Evolutionary conservation across 2,888 invertebrate species (phyloP).

Genomic region (Drosophila picticornis): DNA sequence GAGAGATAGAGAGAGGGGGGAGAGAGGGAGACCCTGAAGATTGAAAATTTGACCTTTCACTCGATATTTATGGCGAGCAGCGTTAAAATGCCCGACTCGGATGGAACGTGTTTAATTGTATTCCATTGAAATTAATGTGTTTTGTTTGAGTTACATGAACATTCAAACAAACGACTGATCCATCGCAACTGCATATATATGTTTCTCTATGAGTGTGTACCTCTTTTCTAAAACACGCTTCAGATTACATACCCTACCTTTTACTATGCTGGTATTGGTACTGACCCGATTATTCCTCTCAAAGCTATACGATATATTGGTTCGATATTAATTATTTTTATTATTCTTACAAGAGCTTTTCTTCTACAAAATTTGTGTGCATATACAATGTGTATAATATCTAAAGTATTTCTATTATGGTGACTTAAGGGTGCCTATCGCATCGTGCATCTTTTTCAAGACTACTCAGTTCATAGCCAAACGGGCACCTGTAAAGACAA

Average conservation of each 20-base stretch:
- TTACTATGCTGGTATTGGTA: too few relatives aligned
- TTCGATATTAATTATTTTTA: too few relatives aligned
- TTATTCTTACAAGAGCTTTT: too few relatives aligned
- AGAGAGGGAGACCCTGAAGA: conserved; percentile 29
- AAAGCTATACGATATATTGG: too few relatives aligned
- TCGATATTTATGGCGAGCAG: conserved; percentile 18
- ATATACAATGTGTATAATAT: background rate
- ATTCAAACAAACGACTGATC: conserved; percentile 30
- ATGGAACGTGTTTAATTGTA: conserved; percentile 26
- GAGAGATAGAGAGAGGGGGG: rapidly evolving
- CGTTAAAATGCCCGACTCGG: conserved; percentile 8
- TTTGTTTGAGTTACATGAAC: conserved; percentile 13
- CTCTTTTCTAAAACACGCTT: too few relatives aligned
- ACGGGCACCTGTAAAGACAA: background rate
- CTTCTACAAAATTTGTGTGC: background rate
- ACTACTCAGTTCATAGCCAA: background rate
- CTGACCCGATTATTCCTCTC: too few relatives aligned
- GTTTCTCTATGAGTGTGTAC: background rate
- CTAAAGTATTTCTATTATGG: background rate
- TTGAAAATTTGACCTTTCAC: conserved; percentile 7
- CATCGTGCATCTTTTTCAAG: background rate
- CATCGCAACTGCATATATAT: background rate
- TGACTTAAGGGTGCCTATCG: background rate
- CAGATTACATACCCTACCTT: too few relatives aligned
- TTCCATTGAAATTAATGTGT: conserved; percentile 22